Conservation (phyloP, 1,140 invertebrate species). For the Caenorhabditis latens region DNA sequence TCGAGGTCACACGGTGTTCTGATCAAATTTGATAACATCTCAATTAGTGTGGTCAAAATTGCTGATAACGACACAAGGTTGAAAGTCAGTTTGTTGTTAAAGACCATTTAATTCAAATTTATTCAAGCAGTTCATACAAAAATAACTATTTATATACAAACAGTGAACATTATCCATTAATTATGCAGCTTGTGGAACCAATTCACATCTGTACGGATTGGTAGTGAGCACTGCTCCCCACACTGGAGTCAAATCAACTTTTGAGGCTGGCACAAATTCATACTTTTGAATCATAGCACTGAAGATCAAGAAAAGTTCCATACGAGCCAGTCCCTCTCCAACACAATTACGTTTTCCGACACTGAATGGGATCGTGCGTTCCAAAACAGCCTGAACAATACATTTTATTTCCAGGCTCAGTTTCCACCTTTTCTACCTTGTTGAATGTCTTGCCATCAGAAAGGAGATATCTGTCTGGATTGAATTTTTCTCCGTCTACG, state of each 20-base stretch:
- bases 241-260: constrained; percentile 7
- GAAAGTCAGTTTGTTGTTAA: too few species aligned
- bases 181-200: constrained; percentile 20
- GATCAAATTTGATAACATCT: too few species aligned
- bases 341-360: constrained; percentile 64
- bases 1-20: too few species aligned
- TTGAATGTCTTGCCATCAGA: constrained; percentile 47
- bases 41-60: too few species aligned
- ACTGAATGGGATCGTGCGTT: constrained; percentile 62
- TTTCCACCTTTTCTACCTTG: background rate
- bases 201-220: background rate
- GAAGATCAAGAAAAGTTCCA: constrained; percentile 64
- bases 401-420: background rate
- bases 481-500: constrained; percentile 49
- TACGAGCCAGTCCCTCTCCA: constrained; percentile 63
- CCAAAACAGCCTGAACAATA: constrained; percentile 50
- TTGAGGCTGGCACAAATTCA: background rate
- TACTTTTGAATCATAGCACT: constrained; percentile 45
- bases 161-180: too few species aligned
- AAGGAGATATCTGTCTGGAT: constrained; percentile 41
- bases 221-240: background rate
- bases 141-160: background rate
- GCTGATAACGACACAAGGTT: background rate
- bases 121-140: background rate
- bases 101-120: too few species aligned